Base-by-base conservation (phyloP, 1,140 invertebrate species). In the Diorhabda carinulata region DNA sequence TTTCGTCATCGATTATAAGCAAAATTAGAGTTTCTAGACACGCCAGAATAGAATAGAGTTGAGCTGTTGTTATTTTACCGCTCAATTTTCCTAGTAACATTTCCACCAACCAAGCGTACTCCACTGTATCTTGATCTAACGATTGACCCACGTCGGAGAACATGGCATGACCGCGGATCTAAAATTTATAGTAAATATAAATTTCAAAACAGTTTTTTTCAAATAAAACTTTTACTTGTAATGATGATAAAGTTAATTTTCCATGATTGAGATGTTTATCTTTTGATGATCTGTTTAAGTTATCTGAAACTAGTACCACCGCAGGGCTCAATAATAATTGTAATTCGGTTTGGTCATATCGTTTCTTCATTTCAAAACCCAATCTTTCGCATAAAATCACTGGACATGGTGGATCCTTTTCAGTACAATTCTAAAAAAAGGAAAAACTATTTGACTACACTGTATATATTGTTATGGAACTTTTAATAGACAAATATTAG, bases 341-440 rank as follows among this genome's bases (percentile, higher is more conserved):
- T 0, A 99, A 84, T 73, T 92, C 91, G 0, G 95, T 98, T 81
- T 98, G 95, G 70, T 87, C 87, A 78, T 92, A 98, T 5, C 88
- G 87, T 80, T 98, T 98, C 75, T 96, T 92, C 93, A 99, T 95
- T 86, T 98, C 97, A 83, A 98, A 98, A 3, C 93, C 94, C 74
- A 98, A 91, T 71, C 95, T 86, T 83, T 98, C 96, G 8, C 98
- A 85, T 59, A 95, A 84, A 73, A 97, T 88, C 25, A 94, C 89
- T 0, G 96, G 96, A 83, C 96, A 98, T 0, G 95, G 89, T 5
- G 93, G 91, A 82, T 96, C 93, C 70, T 88, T 88, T 59, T 93
- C 90, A 69, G 87, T 90, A 75, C 93, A 96, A 83, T 94, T 94
- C 84, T 91, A 68, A 62, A 79, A 78, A 25, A 25, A 25, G 25